Evolutionary conservation across 2,888 invertebrate species (phyloP), one percentile per base, ranked within the genome.

Genomic region (Caenorhabditis auriculariae): DNA sequence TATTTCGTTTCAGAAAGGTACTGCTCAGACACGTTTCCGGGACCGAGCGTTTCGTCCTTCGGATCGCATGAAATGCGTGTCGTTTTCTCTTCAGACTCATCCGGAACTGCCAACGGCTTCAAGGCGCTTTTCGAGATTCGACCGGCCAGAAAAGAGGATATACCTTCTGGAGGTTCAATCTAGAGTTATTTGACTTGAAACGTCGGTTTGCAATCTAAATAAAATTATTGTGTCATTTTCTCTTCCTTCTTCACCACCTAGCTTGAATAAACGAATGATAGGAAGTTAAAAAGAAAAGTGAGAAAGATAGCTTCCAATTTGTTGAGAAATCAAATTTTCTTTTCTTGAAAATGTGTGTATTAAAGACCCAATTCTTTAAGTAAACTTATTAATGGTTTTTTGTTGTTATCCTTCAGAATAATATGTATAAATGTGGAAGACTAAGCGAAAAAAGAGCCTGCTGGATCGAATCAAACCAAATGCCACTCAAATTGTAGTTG

Each of bases 121-220:
- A 93, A 92, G 83, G 96, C 94, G 15, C 87, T 90, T 76, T 98
- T 94, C 83, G 89, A 91, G 76, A 96, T 95, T 83, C 90, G 93
- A 12, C 62, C 65, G 15, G 69, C 74, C 1, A 64, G 68, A 32
- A 58, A 60, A 23, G 76, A 78, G 53, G 78, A 77, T 43, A 67
- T 78, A 6, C 76, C 78, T 0, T 46, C 52, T 23, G 51, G 55
- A 45, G 52, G 52, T 56, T 27, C 2, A n/a, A n/a, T n/a, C n/a
- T n/a, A n/a, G 29, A 1, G n/a, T 28, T 17, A 5, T 32, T 29
- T 17, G n/a, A n/a, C n/a, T n/a, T n/a, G 7, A 7, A 9, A 32
- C 32, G 32, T 32, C 9, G 32, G 32, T 7, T 32, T 32, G 32
- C 32, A 32, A n/a, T n/a, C n/a, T n/a, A n/a, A n/a, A n/a, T n/a